Percentiles rank a stretch among this genome's conserved stretches.
Conservation (phyloP, 2,888 invertebrate genomes). For the Copidosoma aretas region DNA sequence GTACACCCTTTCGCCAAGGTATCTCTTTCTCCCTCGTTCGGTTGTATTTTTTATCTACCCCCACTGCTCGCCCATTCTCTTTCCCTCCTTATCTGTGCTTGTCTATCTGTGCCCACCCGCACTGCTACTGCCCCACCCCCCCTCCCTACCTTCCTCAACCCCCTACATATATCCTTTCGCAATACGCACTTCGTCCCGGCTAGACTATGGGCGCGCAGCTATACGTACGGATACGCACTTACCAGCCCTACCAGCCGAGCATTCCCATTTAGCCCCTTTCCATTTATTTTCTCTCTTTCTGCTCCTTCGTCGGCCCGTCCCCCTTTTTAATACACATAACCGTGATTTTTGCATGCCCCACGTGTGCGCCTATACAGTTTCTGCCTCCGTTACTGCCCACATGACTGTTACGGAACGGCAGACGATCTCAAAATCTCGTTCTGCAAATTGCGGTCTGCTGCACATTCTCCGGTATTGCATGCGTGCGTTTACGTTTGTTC, state of each 20-base stretch:
- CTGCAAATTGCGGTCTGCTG: no score
- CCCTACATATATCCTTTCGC: constrained; percentile 1
- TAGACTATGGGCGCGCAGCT: no score
- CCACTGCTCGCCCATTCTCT: not conserved
- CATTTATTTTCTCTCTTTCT: constrained; percentile 10
- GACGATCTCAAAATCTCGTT: no score
- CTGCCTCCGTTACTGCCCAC: not conserved
- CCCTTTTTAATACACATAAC: constrained; percentile 22
- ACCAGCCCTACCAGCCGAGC: not conserved
- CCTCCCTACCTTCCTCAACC: not conserved
- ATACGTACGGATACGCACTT: not conserved
- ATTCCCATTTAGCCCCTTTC: constrained; percentile 10
- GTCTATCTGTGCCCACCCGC: not conserved
- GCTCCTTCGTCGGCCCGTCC: constrained; percentile 1
- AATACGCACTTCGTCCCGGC: constrained; percentile 20
- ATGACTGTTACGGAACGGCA: no score
- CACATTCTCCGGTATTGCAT: no score
- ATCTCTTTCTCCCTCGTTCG: no score
- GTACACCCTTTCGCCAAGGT: no score
- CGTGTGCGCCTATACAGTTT: not conserved
- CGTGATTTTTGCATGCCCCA: constrained; percentile 21
- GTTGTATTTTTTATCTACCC: no score
- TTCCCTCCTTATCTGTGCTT: not conserved
- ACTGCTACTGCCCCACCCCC: constrained; percentile 9
- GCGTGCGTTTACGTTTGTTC: no score